Percentiles rank a stretch among this genome's conserved stretches.
Conservation (phyloP, 2,888 invertebrate genomes). For the Rugalucina vietnamica region DNA sequence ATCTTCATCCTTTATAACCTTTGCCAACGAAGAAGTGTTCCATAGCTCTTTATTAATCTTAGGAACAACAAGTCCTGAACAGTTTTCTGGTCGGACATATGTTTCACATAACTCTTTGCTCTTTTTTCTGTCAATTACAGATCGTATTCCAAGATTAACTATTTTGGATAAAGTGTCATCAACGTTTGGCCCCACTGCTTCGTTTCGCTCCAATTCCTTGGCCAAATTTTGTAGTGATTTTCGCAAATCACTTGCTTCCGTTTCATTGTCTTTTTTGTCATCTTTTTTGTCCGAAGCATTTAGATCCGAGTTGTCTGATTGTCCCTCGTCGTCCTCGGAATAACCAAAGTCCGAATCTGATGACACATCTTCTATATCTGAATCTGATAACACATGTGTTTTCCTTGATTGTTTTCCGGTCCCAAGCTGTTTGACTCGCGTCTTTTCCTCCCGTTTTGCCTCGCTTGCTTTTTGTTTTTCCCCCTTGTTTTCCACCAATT, state of each 20-base stretch:
- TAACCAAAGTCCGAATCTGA: neutral
- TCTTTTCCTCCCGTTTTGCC: neutral
- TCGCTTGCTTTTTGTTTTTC: too few relatives aligned
- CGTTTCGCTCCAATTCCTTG: neutral
- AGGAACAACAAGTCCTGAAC: neutral
- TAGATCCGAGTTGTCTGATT: neutral
- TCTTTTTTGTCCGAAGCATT: too few relatives aligned
- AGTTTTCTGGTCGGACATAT: slow-evolving; percentile 3
- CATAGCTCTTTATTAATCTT: slow-evolving; percentile 19
- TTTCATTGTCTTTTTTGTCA: too few relatives aligned
- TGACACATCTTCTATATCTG: neutral
- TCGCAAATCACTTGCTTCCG: neutral
- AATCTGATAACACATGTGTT: neutral
- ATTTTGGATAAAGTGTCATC: neutral
- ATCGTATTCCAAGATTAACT: neutral
- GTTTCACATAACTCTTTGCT: neutral
- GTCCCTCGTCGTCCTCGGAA: neutral
- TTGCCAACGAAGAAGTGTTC: neutral
- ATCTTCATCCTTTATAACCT: neutral
- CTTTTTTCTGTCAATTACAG: neutral
- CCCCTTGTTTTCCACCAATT: too few relatives aligned
- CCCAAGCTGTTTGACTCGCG: neutral
- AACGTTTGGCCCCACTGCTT: neutral
- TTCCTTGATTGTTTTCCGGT: too few relatives aligned
- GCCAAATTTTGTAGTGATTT: neutral